phyloP scores from a whole-genome alignment of 2,113 vertebrate genomes.

The Naja naja region DNA sequence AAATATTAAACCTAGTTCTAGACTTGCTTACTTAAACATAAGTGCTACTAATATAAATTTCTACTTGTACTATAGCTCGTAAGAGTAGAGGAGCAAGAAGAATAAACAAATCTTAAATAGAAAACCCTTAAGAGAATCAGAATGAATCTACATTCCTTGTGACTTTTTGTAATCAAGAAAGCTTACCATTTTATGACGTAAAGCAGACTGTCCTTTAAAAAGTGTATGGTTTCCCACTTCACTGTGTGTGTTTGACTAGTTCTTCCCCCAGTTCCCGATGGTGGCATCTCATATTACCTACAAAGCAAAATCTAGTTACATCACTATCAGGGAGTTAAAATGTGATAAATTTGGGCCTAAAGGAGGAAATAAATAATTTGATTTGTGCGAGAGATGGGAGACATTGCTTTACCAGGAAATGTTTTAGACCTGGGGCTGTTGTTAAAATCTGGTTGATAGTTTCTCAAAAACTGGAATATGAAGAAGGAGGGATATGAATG shows the following conservation, averaged over 20 bases:
- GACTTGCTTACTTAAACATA: background rate
- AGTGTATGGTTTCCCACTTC: background rate
- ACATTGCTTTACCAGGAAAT: background rate
- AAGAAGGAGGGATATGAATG: background rate
- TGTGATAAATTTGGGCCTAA: background rate
- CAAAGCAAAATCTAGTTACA: background rate
- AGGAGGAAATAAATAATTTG: background rate
- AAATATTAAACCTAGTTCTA: background rate
- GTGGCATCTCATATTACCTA: background rate
- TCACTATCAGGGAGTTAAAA: background rate
- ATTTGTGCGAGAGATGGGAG: background rate
- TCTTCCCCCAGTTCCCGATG: background rate
- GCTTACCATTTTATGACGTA: background rate
- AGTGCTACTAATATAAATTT: background rate
- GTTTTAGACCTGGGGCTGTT: background rate
- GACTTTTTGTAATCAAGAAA: background rate
- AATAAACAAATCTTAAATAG: background rate
- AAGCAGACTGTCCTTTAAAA: background rate
- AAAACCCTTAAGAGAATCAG: background rate
- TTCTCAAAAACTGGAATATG: background rate
- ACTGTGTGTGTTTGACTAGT: background rate
- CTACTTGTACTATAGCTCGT: background rate
- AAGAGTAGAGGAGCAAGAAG: background rate
- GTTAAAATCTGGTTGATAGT: background rate
- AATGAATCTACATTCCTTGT: background rate